Percentiles rank a stretch among this genome's conserved stretches.
phyloP scores from a whole-genome alignment of 2,113 vertebrate genomes.

The Trematomus loennbergii region DNA sequence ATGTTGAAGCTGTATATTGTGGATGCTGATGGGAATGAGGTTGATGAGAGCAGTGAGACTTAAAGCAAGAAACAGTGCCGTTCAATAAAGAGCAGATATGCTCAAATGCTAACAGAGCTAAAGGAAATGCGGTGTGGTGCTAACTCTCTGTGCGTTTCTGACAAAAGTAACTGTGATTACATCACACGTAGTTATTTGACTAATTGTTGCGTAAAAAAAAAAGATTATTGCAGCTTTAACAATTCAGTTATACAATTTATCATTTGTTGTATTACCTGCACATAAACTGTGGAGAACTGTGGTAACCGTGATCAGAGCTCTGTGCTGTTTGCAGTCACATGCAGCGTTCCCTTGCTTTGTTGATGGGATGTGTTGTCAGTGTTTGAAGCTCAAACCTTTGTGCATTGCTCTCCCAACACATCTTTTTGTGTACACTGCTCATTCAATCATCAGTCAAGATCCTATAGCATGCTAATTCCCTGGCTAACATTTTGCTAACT shows the following conservation, averaged over 20 bases:
- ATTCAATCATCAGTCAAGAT: neutral
- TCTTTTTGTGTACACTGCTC: neutral
- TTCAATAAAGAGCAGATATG: neutral
- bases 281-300: neutral
- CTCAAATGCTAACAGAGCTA: neutral
- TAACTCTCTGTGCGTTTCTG: neutral
- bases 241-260: neutral
- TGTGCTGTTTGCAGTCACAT: neutral
- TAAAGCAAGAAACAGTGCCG: neutral
- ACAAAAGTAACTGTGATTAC: neutral
- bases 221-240: neutral
- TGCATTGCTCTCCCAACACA: neutral
- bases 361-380: neutral
- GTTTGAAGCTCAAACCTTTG: neutral
- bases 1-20: too few species aligned
- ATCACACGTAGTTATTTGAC: neutral
- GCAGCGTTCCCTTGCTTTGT: neutral
- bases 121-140: neutral
- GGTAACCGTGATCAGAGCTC: neutral
- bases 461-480: neutral
- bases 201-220: neutral
- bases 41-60: neutral
- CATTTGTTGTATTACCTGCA: neutral
- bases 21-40: too few species aligned
- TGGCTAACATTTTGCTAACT: neutral